Conservation (phyloP, 2,113 vertebrate species). For the Suricata suricatta region DNA sequence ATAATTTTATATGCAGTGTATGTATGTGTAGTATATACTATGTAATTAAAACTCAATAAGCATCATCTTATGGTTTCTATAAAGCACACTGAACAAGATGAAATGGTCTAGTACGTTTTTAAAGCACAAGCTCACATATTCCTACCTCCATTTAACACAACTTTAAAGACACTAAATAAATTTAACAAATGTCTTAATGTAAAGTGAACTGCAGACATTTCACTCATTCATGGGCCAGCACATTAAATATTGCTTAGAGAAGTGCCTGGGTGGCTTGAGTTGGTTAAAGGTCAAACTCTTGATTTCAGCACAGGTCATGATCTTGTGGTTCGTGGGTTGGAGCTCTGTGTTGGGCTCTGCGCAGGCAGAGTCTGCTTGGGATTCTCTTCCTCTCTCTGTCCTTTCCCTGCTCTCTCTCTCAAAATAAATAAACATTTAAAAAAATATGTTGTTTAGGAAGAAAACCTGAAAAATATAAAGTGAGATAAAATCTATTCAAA, state of each 20-base stretch:
- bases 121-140: not conserved
- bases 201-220: conserved; percentile 1
- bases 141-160: not conserved
- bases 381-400: too few species aligned
- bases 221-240: not conserved
- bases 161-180: conserved; percentile 10
- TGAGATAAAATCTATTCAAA: conserved; percentile 43
- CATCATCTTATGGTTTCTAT: not conserved
- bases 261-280: too few species aligned
- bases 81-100: not conserved
- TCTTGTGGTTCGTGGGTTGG: too few species aligned
- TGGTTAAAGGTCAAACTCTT: too few species aligned
- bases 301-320: too few species aligned
- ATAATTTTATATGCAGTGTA: not conserved
- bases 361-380: too few species aligned
- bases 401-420: too few species aligned
- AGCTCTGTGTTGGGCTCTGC: too few species aligned
- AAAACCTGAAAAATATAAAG: conserved; percentile 46
- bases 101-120: not conserved
- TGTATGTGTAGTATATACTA: not conserved
- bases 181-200: conserved; percentile 8
- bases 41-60: not conserved
- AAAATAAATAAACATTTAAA: too few species aligned
- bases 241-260: not conserved
- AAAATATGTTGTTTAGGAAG: conserved; percentile 8